phyloP scores from a whole-genome alignment of 2,797 vertebrate species.

The Syndactyla subalaris region DNA sequence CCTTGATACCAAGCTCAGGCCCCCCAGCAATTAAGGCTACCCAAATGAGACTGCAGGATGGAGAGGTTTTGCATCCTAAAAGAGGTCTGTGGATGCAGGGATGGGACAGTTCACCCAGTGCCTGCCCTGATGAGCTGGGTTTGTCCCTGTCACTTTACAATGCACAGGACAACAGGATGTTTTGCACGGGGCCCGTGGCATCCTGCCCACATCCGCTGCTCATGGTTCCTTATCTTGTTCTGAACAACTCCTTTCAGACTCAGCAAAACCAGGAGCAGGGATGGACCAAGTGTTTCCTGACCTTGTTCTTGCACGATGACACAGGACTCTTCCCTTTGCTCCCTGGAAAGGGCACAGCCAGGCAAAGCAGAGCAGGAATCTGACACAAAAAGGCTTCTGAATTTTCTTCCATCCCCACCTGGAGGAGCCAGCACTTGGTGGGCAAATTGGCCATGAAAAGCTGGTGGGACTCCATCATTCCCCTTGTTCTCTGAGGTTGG shows the following conservation, averaged over 20 bases:
- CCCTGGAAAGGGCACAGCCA: background rate
- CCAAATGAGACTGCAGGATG: rapidly evolving
- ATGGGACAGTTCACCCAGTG: background rate
- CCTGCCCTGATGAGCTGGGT: background rate
- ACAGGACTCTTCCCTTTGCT: background rate
- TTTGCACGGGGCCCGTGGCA: background rate
- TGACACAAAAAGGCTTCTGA: background rate
- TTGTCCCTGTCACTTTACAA: background rate
- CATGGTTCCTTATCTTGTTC: constrained; percentile 45
- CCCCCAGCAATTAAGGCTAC: background rate
- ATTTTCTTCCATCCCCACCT: background rate
- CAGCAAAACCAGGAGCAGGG: constrained; percentile 52
- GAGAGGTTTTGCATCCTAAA: background rate
- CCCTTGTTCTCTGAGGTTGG: background rate
- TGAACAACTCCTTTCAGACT: background rate
- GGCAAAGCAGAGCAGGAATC: background rate
- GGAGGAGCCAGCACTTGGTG: background rate
- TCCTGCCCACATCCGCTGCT: constrained; percentile 46
- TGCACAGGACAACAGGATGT: constrained; percentile 54
- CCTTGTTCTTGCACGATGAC: background rate
- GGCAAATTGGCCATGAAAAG: background rate
- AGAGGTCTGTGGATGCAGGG: background rate
- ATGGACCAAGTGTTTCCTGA: constrained; percentile 18
- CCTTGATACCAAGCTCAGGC: background rate
- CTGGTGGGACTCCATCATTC: background rate